Base-by-base conservation (phyloP, 2,113 vertebrate species). In the Indicator maculatus region DNA sequence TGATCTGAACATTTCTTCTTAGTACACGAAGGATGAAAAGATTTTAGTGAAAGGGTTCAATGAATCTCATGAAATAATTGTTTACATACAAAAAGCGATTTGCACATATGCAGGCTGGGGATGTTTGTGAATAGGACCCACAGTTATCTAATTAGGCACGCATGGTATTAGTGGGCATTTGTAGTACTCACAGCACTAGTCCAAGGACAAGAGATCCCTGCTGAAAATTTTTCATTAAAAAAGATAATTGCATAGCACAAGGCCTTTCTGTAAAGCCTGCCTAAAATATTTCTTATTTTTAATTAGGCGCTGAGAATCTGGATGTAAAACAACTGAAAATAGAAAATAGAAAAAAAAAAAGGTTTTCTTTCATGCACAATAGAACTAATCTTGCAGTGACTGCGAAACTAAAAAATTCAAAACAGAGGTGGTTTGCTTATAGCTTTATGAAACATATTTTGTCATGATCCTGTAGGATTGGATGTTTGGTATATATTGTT, bases 171-270 rank as follows among this genome's bases (percentile, higher is more conserved):
- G 63, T 50, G 70, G 61, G 86, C 74, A 79, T 91, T 83, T 90
- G 86, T 93, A 59, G 39, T 59, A 45, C 58, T 89, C 39, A 2
- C 67, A 89, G 71, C 83, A 58, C 81, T 84, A 69, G 74, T 78
- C 58, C 80, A 92, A 93, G 70, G 79, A 93, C 84, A 88, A 80
- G 84, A 36, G 39, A 86, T 83, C 64, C 86, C 66, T 89, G 85
- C 80, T 96, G 95, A 93, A 96, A 96, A 86, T 81, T 79, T 88
- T 88, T 82, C 71, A 83, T 96, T 96, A 82, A 69, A 91, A 91
- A 95, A 95, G 80, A 95, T 95, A 94, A 94, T 86, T 95, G 83
- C 74, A 38, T 76, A 69, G 60, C 52, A 86, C 58, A 67, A 70
- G 47, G 28, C 66, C 61, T 74, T 93, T 89, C 60, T 77, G 65